Evolutionary conservation across 2,888 invertebrate species (phyloP).

Genomic region (Octonoba sinensis): DNA sequence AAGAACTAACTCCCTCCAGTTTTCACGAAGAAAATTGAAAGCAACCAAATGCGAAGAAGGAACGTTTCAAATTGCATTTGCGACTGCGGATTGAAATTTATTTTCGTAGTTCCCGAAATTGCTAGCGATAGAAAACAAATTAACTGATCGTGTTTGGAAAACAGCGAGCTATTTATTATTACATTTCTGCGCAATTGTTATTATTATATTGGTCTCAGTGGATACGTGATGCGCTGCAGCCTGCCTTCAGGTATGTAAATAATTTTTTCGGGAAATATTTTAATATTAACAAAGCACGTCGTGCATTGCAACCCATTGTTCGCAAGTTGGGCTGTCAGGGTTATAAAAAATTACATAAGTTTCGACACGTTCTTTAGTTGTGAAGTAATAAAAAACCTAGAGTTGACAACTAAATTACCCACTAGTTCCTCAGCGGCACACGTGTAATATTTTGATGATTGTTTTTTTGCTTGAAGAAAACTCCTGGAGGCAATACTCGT

Average conservation of each 20-base stretch:
- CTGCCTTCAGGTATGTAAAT: constrained; percentile 38
- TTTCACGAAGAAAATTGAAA: constrained; percentile 13
- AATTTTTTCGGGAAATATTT: constrained; percentile 37
- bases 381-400: constrained; percentile 43
- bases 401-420: constrained; percentile 60
- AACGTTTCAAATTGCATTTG: constrained; percentile 29
- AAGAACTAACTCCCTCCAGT: too few relatives aligned
- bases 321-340: constrained; percentile 21
- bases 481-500: constrained; percentile 19
- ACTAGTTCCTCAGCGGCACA: constrained; percentile 40
- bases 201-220: constrained; percentile 27
- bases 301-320: constrained; percentile 40
- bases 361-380: constrained; percentile 41
- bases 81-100: constrained; percentile 8
- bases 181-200: constrained; percentile 33
- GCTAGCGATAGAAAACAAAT: constrained; percentile 21
- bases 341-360: constrained; percentile 33
- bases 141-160: constrained; percentile 31
- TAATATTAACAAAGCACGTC: constrained; percentile 39
- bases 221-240: constrained; percentile 23
- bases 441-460: constrained; percentile 43
- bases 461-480: constrained; percentile 50
- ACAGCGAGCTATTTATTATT: constrained; percentile 39
- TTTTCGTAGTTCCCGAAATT: constrained; percentile 4
- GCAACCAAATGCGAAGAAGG: constrained; percentile 3